phyloP scores from a whole-genome alignment of 2,113 vertebrate genomes.

The Tyrannus savana region DNA sequence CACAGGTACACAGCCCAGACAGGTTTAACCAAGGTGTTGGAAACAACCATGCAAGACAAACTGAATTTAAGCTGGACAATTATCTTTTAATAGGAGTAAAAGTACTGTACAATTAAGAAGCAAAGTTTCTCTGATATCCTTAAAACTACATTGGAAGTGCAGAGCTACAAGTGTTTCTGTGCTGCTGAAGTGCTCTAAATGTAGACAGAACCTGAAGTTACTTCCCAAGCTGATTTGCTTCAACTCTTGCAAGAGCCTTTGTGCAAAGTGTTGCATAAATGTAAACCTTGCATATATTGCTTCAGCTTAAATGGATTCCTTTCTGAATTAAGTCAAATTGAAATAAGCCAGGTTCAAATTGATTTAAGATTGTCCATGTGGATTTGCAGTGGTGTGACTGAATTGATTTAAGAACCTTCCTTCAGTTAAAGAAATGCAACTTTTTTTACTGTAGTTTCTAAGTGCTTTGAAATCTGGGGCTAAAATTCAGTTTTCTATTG shows the following conservation, averaged over 20 bases:
- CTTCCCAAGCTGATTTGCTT: neutral
- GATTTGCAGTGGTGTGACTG: constrained; percentile 10
- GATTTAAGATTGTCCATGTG: constrained; percentile 24
- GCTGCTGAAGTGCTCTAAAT: neutral
- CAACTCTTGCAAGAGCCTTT: neutral
- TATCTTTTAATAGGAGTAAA: neutral
- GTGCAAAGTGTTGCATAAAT: neutral
- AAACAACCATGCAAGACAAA: neutral
- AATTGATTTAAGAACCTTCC: constrained; percentile 23
- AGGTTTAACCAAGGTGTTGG: neutral
- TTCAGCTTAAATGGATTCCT: constrained; percentile 31
- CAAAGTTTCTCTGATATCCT: neutral
- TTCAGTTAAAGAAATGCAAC: neutral
- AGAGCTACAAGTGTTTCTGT: neutral
- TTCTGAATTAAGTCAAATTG: constrained; percentile 39
- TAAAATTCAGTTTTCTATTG: neutral
- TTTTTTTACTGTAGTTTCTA: neutral
- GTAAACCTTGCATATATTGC: neutral
- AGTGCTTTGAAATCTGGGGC: neutral
- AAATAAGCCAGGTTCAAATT: constrained; percentile 7
- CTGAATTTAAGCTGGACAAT: neutral
- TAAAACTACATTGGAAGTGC: neutral
- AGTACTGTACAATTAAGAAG: neutral
- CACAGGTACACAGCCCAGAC: neutral
- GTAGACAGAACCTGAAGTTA: neutral